Conservation (phyloP, 2,113 vertebrate species). For the Thomomys bottae region DNA sequence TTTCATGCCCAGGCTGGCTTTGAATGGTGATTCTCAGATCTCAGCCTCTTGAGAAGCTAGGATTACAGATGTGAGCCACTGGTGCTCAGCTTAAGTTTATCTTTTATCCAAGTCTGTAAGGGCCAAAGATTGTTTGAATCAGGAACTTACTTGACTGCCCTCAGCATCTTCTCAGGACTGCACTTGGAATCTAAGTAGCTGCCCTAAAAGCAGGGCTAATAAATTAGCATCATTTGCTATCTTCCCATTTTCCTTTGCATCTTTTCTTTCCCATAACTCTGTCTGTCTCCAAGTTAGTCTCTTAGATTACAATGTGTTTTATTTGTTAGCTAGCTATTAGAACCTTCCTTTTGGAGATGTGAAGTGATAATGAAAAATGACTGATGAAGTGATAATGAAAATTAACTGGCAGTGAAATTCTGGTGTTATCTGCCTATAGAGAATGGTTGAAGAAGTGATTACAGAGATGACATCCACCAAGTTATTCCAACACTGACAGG, state of each 20-base stretch:
- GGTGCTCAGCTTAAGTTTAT: no score
- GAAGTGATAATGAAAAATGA: not conserved
- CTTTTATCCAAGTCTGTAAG: not conserved
- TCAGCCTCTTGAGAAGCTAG: no score
- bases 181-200: not conserved
- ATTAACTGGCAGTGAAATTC: not conserved
- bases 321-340: not conserved
- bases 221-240: not conserved
- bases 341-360: not conserved
- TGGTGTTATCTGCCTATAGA: not conserved
- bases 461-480: not conserved
- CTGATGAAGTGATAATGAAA: not conserved
- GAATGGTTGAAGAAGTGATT: not conserved
- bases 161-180: conserved; percentile 43
- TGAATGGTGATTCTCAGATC: no score
- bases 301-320: not conserved
- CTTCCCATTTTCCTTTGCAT: not conserved
- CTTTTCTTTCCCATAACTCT: not conserved
- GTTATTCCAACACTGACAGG: not conserved
- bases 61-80: no score
- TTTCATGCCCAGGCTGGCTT: no score
- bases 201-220: not conserved
- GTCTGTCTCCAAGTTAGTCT: not conserved
- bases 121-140: not conserved
- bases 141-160: not conserved